Evolutionary conservation across 2,113 vertebrate genomes (phyloP).

Genomic region (Antigone vipio): DNA sequence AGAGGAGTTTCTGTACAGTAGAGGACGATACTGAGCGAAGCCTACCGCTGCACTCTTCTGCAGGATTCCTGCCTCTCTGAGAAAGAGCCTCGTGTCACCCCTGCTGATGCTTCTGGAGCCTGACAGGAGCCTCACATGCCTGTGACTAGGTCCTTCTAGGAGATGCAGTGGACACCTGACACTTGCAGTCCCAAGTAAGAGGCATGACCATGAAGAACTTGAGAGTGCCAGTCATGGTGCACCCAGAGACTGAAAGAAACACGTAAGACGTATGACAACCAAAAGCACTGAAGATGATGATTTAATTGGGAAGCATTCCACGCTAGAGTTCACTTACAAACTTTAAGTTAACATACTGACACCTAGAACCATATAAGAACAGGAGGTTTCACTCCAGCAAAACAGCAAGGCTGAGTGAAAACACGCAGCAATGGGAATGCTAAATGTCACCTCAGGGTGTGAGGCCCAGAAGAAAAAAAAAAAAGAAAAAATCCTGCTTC

Average conservation of each 20-base stretch:
- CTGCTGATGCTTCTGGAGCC: background rate
- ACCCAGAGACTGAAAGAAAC: background rate
- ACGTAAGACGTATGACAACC: accelerated
- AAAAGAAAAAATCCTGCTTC: background rate
- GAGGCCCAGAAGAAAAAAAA: background rate
- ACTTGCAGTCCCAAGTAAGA: background rate
- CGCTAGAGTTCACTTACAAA: background rate
- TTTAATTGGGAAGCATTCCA: background rate
- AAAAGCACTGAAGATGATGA: background rate
- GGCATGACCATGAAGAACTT: background rate
- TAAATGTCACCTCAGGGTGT: background rate
- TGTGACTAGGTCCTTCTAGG: background rate
- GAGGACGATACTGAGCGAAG: background rate
- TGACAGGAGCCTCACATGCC: background rate
- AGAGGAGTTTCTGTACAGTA: background rate
- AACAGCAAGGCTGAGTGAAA: background rate
- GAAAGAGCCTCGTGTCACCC: background rate
- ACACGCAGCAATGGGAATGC: background rate
- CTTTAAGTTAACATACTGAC: background rate
- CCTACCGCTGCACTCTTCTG: background rate
- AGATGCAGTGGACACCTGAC: background rate
- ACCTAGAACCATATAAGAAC: background rate
- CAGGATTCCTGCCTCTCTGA: background rate
- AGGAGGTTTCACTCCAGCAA: background rate
- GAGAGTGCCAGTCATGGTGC: accelerated